Conservation (phyloP, 2,888 invertebrate genomes). For the Drosophila phalerata region DNA sequence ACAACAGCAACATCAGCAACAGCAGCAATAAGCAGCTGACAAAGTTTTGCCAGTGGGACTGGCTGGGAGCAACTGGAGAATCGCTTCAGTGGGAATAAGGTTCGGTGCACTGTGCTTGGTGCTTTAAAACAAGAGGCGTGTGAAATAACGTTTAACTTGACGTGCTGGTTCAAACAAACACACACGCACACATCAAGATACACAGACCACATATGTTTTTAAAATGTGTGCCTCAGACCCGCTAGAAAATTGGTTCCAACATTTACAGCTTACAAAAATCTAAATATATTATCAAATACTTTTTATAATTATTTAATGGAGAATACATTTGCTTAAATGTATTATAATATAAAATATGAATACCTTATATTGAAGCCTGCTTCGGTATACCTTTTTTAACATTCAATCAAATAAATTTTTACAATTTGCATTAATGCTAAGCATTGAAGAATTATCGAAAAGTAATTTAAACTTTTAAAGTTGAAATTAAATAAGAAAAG, state of each 20-base stretch:
- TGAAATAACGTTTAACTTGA: constrained; percentile 73
- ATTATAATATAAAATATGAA: no score
- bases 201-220: constrained; percentile 4
- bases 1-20: constrained; percentile 36
- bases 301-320: no score
- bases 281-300: no score
- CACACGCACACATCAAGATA: constrained; percentile 18
- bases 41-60: constrained; percentile 9
- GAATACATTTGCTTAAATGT: no score
- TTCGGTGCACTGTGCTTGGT: constrained; percentile 18
- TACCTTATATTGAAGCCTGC: no score
- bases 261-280: neutral
- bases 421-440: no score
- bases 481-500: no score
- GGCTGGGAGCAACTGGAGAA: constrained; percentile 7
- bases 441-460: no score
- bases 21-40: constrained; percentile 42
- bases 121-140: constrained; percentile 75
- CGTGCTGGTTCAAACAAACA: constrained; percentile 43
- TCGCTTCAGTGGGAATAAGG: constrained; percentile 19
- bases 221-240: constrained; percentile 16
- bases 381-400: no score
- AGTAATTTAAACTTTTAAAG: no score
- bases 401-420: no score
- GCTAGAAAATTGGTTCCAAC: constrained; percentile 31